Evolutionary conservation across 2,797 vertebrate genomes (phyloP).

Genomic region (Dendrocincla fuliginosa): DNA sequence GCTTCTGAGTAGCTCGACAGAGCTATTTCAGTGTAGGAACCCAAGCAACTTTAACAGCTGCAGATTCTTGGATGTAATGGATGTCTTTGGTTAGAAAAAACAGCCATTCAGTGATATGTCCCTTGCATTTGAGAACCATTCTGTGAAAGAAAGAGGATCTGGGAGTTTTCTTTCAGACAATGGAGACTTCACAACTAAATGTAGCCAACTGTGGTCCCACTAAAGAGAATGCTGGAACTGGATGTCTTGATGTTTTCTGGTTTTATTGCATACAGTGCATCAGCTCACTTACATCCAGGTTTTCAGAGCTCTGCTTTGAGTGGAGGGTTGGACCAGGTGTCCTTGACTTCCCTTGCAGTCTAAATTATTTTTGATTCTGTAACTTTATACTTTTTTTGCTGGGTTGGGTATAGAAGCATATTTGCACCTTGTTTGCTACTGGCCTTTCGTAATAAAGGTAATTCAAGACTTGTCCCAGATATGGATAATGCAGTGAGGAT

Average conservation of each 20-base stretch:
- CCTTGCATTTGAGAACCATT: background rate
- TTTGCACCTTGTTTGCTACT: background rate
- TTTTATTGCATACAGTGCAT: background rate
- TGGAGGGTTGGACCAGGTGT: background rate
- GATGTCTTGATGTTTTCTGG: background rate
- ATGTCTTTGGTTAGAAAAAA: constrained; percentile 12
- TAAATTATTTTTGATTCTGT: background rate
- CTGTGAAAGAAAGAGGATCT: background rate
- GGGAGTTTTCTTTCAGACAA: background rate
- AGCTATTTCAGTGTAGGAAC: constrained; percentile 38
- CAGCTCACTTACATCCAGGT: background rate
- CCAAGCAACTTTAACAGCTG: constrained; percentile 41
- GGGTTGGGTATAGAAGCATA: background rate
- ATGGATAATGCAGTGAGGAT: fast-evolving
- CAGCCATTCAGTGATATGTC: background rate
- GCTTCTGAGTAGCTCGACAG: background rate
- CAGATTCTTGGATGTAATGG: constrained; percentile 26
- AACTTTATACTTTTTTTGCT: fast-evolving
- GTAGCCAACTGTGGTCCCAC: background rate
- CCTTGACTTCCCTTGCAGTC: background rate
- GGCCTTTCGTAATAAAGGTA: background rate
- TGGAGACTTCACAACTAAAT: background rate
- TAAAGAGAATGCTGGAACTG: background rate
- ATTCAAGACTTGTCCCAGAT: background rate
- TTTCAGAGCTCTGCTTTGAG: background rate